phyloP scores from a whole-genome alignment of 2,888 invertebrate genomes.

The Eumerus sabulonum region DNA sequence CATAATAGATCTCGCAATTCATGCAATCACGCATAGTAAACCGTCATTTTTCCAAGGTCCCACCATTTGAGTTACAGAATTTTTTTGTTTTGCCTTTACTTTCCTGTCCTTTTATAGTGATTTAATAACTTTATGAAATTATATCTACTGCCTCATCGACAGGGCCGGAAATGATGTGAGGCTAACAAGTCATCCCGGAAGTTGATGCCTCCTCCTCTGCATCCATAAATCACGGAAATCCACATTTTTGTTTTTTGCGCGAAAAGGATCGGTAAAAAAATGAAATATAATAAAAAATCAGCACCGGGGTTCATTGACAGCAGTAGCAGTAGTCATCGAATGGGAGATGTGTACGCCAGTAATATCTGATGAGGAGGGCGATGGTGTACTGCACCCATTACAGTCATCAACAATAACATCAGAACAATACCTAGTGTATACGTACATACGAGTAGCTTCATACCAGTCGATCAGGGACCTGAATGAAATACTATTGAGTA shows the following conservation, averaged over 20 bases:
- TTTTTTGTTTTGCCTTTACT: not conserved
- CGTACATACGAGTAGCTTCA: no score
- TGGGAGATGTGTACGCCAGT: constrained; percentile 52
- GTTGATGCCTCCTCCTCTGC: constrained; percentile 75
- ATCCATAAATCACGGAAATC: constrained; percentile 77
- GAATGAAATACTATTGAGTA: constrained; percentile 56
- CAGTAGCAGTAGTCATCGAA: constrained; percentile 30
- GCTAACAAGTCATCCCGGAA: constrained; percentile 73
- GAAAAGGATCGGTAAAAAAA: constrained; percentile 14
- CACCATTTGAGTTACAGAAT: not conserved
- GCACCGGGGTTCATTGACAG: constrained; percentile 61
- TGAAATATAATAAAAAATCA: constrained; percentile 50
- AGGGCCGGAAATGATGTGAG: constrained; percentile 55
- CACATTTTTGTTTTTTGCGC: constrained; percentile 5
- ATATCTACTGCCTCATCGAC: constrained; percentile 40
- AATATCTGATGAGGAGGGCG: constrained; percentile 51
- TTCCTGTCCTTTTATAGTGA: constrained; percentile 30
- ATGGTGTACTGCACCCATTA: constrained; percentile 17
- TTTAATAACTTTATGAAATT: constrained; percentile 53
- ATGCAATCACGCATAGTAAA: constrained; percentile 17
- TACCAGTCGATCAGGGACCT: constrained; percentile 43
- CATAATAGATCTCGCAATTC: constrained; percentile 40
- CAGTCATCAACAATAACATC: constrained; percentile 30
- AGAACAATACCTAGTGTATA: constrained; percentile 48
- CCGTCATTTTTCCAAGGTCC: not conserved